phyloP scores from a whole-genome alignment of 2,888 invertebrate species.

The Liposcelis brunnea region DNA sequence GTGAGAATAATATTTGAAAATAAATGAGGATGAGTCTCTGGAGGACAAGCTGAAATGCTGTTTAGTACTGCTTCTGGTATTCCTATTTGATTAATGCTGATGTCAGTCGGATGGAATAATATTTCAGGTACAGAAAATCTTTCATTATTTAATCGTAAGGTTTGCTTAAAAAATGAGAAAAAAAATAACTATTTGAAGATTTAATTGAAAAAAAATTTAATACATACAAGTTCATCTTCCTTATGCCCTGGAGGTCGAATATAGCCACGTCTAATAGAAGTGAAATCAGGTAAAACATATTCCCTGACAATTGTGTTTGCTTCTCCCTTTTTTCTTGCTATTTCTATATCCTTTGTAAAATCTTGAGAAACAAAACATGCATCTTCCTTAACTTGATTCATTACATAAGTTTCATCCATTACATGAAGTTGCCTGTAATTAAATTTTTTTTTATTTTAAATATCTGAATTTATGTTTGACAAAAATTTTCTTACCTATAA shows the following conservation, averaged over 20 bases:
- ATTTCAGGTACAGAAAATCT: conserved; percentile 89
- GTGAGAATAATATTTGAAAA: conserved; percentile 68
- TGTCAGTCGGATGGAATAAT: conserved; percentile 84
- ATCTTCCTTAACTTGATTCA: conserved; percentile 97
- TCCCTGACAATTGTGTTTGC: conserved; percentile 63
- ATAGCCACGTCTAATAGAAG: conserved; percentile 68
- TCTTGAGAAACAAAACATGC: conserved; percentile 81
- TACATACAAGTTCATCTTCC: conserved; percentile 14
- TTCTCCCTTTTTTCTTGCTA: conserved; percentile 38
- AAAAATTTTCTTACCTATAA: conserved; percentile 64
- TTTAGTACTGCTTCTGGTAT: conserved; percentile 75
- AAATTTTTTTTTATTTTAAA: too few relatives aligned
- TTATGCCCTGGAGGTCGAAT: conserved; percentile 31
- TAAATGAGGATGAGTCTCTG: conserved; percentile 56
- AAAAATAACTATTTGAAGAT: not conserved
- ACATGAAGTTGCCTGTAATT: conserved; percentile 72
- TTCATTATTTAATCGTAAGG: conserved; percentile 78
- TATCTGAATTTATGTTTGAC: not conserved
- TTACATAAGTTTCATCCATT: conserved; percentile 96
- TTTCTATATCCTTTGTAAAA: conserved; percentile 62
- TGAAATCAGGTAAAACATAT: conserved; percentile 94
- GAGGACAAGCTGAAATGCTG: conserved; percentile 54
- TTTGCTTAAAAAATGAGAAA: conserved; percentile 36
- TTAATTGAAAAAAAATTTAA: too few relatives aligned
- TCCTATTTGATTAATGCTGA: conserved; percentile 83